Conservation (phyloP, 2,888 invertebrate species). For the Epinotia brunnichana region DNA sequence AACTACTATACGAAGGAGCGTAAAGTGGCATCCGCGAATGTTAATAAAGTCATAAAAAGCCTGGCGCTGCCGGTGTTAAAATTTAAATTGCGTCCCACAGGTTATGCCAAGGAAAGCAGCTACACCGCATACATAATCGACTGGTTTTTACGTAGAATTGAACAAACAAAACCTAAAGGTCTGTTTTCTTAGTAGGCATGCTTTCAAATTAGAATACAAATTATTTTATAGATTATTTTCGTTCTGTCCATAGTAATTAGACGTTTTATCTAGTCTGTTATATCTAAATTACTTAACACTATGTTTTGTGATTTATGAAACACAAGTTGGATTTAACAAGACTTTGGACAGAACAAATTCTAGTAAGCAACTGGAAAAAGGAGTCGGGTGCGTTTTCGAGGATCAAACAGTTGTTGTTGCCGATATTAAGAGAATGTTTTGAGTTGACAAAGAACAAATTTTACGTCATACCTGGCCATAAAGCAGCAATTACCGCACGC, state of each 20-base stretch:
- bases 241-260: not conserved
- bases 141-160: not conserved
- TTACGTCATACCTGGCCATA: too few relatives aligned
- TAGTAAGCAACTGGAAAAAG: too few relatives aligned
- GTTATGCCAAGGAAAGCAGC: constrained; percentile 58
- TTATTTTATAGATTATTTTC: not conserved
- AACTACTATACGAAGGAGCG: not conserved
- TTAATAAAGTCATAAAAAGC: constrained; percentile 47
- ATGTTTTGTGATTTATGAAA: too few relatives aligned
- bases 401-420: too few relatives aligned
- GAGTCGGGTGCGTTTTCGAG: too few relatives aligned
- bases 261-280: not conserved
- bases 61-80: constrained; percentile 61
- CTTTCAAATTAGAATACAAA: too few relatives aligned
- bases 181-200: not conserved
- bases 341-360: too few relatives aligned
- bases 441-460: too few relatives aligned
- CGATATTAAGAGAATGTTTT: too few relatives aligned
- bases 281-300: too few relatives aligned
- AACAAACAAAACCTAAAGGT: not conserved
- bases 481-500: too few relatives aligned
- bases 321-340: too few relatives aligned
- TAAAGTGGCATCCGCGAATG: constrained; percentile 27
- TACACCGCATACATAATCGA: constrained; percentile 37
- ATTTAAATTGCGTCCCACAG: constrained; percentile 60